Percentiles rank a stretch among this genome's conserved stretches.
Conservation (phyloP, 2,888 invertebrate species). For the Plagodis pulveraria region DNA sequence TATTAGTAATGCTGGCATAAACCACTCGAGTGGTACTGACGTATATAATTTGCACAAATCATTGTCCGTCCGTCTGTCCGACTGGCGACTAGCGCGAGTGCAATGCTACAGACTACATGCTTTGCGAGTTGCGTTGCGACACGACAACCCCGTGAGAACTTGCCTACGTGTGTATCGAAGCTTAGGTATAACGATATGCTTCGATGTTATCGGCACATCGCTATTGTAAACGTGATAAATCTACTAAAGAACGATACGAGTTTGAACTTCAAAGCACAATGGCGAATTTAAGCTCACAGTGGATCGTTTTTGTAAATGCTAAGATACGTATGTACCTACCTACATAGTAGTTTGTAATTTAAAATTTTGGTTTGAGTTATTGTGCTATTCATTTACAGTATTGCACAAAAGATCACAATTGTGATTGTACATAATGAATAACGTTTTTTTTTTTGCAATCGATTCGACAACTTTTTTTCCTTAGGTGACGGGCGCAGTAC, state of each 20-base stretch:
- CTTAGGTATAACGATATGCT: background rate
- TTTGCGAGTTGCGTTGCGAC: conserved; percentile 18
- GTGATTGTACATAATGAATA: too few species aligned
- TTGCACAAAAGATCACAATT: too few species aligned
- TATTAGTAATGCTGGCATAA: conserved; percentile 25
- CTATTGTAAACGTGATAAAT: conserved; percentile 2
- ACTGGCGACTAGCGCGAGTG: conserved; percentile 13
- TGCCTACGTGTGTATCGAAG: background rate
- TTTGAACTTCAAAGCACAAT: too few species aligned
- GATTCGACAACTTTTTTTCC: too few species aligned
- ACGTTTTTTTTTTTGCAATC: too few species aligned
- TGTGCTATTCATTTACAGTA: too few species aligned
- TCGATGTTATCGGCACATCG: conserved; percentile 4
- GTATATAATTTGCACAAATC: conserved; percentile 69
- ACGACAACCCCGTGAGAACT: conserved; percentile 1
- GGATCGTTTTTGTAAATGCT: too few species aligned
- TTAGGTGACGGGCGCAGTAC: too few species aligned
- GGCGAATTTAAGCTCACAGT: too few species aligned
- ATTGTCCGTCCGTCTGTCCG: conserved; percentile 52
- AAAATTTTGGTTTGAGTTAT: too few species aligned
- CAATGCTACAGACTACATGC: conserved; percentile 8
- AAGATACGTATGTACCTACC: too few species aligned
- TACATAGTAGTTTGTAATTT: too few species aligned
- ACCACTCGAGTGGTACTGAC: conserved; percentile 25
- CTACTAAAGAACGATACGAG: background rate